A percentile compares a stretch with the other conserved stretches of the same genome.
Conservation (phyloP, 2,797 vertebrate genomes). For the Macropodus opercularis region DNA sequence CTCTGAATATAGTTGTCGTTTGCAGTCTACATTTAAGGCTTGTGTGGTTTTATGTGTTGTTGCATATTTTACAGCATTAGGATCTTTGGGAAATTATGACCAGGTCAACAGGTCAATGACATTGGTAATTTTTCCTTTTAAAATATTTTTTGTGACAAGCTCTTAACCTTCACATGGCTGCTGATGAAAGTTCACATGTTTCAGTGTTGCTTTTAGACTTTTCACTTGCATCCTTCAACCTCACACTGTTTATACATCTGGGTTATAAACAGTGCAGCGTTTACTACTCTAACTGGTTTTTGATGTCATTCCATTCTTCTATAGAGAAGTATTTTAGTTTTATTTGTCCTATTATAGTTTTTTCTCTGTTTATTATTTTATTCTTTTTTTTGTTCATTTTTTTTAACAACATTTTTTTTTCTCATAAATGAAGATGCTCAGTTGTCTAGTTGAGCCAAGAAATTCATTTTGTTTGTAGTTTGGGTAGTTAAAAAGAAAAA, state of each 20-base stretch:
- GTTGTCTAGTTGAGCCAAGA: neutral
- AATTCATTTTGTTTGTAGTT: neutral
- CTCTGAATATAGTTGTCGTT: constrained; percentile 61
- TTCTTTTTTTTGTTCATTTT: too few species aligned
- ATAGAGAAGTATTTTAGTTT: constrained; percentile 30
- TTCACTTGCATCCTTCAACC: constrained; percentile 52
- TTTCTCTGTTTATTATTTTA: too few species aligned
- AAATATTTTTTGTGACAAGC: constrained; percentile 82
- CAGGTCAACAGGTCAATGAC: constrained; percentile 95
- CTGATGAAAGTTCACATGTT: constrained; percentile 62
- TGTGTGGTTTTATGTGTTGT: constrained; percentile 94
- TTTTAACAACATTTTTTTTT: too few species aligned
- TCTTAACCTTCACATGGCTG: constrained; percentile 59
- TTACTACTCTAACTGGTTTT: constrained; percentile 40
- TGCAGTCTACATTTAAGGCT: constrained; percentile 86
- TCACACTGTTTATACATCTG: constrained; percentile 63
- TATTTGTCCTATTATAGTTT: too few species aligned
- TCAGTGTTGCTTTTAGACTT: constrained; percentile 51
- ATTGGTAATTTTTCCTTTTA: constrained; percentile 94
- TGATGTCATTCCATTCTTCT: constrained; percentile 50
- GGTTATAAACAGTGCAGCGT: constrained; percentile 64
- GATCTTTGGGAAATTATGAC: constrained; percentile 96
- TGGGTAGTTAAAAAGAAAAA: neutral
- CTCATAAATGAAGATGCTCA: too few species aligned
- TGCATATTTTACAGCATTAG: constrained; percentile 98